These are phyloP conservation scores for Apodemus speciosus DNA, from an alignment of 2,113 vertebrate species.

Conservation along the genomic window DNA sequence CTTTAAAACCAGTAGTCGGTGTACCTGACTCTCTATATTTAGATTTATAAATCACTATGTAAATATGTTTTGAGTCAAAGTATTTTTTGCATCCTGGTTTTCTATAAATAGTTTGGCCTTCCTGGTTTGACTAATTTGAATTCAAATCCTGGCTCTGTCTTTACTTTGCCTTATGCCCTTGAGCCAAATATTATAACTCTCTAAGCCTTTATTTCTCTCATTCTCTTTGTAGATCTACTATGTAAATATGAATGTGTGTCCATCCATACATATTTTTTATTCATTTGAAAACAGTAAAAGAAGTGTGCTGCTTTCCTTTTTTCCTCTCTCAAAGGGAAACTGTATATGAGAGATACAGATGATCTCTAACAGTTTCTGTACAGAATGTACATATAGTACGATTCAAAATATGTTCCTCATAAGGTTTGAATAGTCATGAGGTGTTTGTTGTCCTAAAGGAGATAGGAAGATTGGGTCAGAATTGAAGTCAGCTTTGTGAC, in stretches of 20 bases:
- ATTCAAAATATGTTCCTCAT: background rate
- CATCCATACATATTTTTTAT: background rate
- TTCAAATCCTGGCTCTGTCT: conserved; percentile 20
- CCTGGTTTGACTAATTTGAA: conserved; percentile 28
- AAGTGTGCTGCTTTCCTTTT: conserved; percentile 4
- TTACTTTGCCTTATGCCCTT: conserved; percentile 16
- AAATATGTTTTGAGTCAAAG: conserved; percentile 29
- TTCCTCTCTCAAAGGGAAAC: background rate
- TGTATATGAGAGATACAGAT: background rate
- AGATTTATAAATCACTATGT: conserved; percentile 20
- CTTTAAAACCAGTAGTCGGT: background rate
- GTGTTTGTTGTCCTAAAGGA: background rate
- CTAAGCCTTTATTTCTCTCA: background rate
- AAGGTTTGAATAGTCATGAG: background rate
- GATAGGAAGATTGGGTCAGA: background rate
- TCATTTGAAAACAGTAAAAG: background rate
- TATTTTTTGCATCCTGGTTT: conserved; percentile 28
- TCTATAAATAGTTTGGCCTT: conserved; percentile 47
- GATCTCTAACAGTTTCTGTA: background rate
- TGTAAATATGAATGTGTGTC: background rate
- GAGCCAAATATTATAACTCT: background rate
- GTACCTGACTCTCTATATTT: background rate
- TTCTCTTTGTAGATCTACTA: background rate
- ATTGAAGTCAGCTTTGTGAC: conserved; percentile 21
- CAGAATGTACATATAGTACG: background rate